Conservation (phyloP, 37 sponge, comb jelly and placozoan species). For the Sycon ciliatum region DNA sequence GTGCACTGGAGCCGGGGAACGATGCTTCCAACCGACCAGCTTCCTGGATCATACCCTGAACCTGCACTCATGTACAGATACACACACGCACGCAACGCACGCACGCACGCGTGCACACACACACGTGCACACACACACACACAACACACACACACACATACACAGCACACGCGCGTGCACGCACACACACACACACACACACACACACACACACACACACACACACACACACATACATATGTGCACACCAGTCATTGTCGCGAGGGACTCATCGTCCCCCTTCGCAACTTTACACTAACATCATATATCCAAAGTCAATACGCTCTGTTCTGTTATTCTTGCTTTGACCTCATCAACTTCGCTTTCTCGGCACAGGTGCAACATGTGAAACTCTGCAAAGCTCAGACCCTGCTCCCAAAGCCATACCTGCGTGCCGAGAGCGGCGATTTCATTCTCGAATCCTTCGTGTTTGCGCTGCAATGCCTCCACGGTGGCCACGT, state of each 20-base stretch:
- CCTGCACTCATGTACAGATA: conserved; percentile 25
- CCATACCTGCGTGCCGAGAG: conserved; percentile 68
- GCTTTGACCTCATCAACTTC: too few relatives aligned
- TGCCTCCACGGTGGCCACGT: conserved; percentile 52
- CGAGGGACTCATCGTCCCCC: too few relatives aligned
- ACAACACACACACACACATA: conserved; percentile 14
- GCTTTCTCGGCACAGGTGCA: too few relatives aligned
- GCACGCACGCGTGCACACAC: not conserved
- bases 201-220: conserved; percentile 5
- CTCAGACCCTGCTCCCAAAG: not conserved
- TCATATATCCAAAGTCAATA: too few relatives aligned
- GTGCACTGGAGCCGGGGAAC: conserved; percentile 64
- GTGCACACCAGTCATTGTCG: too few relatives aligned
- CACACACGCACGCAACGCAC: not conserved
- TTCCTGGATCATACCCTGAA: conserved; percentile 57
- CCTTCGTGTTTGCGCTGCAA: conserved; percentile 73
- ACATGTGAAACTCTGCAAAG: not conserved
- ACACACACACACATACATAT: not conserved
- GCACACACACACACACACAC: conserved; percentile 1
- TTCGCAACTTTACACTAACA: too few relatives aligned
- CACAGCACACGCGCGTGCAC: not conserved
- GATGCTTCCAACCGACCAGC: conserved; percentile 53
- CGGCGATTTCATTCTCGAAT: conserved; percentile 67
- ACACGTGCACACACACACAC: not conserved
- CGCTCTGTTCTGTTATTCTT: too few relatives aligned